A percentile compares a stretch with the other conserved stretches of the same genome.
Evolutionary conservation across 1,140 invertebrate species (phyloP).

Genomic region (Ganaspis sp.): DNA sequence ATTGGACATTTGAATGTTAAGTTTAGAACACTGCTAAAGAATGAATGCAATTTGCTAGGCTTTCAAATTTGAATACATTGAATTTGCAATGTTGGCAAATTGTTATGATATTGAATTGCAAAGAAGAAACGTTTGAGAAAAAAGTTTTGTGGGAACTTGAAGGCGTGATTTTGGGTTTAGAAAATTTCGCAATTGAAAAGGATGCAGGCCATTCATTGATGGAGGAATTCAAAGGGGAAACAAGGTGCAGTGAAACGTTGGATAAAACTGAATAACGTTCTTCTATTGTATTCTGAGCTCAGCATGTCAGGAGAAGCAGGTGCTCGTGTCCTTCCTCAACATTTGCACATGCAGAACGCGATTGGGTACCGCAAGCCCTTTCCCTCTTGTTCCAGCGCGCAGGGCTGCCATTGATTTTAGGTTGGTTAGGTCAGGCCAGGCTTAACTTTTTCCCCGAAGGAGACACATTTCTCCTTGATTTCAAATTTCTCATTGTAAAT

Average conservation of each 20-base stretch:
- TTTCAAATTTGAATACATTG: too few relatives aligned
- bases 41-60: too few relatives aligned
- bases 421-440: conserved; percentile 18
- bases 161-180: background rate
- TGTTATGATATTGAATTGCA: background rate
- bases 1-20: too few relatives aligned
- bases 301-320: conserved; percentile 26
- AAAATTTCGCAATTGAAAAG: background rate
- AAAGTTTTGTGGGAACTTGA: too few relatives aligned
- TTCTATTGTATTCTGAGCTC: conserved; percentile 30
- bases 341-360: conserved; percentile 24
- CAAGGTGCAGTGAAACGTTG: background rate
- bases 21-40: too few relatives aligned
- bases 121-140: background rate
- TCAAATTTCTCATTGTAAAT: background rate
- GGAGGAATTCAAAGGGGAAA: background rate
- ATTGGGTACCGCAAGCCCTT: conserved; percentile 11
- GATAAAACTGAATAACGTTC: conserved; percentile 5
- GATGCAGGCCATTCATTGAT: background rate
- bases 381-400: conserved; percentile 24
- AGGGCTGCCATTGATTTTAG: conserved; percentile 19
- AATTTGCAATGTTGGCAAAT: too few relatives aligned
- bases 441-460: background rate
- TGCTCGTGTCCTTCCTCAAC: conserved; percentile 26
- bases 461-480: conserved; percentile 3